Conservation (phyloP, 1,140 invertebrate genomes). For the Drosophila littoralis region DNA sequence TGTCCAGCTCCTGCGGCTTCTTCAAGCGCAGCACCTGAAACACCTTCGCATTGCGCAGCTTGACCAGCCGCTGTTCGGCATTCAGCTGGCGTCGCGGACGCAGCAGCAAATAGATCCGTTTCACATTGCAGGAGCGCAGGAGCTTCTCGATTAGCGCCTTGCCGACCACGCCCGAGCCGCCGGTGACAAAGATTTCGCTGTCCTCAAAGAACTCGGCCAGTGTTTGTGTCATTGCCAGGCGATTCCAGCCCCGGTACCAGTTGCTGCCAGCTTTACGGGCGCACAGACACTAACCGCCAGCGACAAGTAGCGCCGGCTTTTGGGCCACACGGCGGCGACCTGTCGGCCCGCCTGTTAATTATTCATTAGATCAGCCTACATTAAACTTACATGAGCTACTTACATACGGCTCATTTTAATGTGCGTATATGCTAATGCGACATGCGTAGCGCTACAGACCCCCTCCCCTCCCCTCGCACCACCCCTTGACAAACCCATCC, state of each 20-base stretch:
- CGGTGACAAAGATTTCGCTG: conserved; percentile 88
- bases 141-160: conserved; percentile 91
- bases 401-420: conserved; percentile 3
- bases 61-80: conserved; percentile 59
- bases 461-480: too few species aligned
- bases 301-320: background rate
- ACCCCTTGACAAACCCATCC: too few species aligned
- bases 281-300: conserved; percentile 10
- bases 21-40: conserved; percentile 86
- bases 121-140: conserved; percentile 88
- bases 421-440: conserved; percentile 9
- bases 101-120: conserved; percentile 88
- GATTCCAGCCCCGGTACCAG: background rate
- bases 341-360: conserved; percentile 8
- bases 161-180: conserved; percentile 89
- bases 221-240: conserved; percentile 6
- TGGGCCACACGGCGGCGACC: background rate
- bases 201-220: conserved; percentile 86
- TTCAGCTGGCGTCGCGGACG: conserved; percentile 85
- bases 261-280: conserved; percentile 11
- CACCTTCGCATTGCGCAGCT: conserved; percentile 78
- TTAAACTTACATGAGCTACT: conserved; percentile 51
- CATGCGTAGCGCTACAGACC: background rate
- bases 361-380: conserved; percentile 30
- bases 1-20: conserved; percentile 67